These are phyloP conservation scores for Nymphalis c-album DNA, from an alignment of 2,888 invertebrate species.

Conservation along the genomic window DNA sequence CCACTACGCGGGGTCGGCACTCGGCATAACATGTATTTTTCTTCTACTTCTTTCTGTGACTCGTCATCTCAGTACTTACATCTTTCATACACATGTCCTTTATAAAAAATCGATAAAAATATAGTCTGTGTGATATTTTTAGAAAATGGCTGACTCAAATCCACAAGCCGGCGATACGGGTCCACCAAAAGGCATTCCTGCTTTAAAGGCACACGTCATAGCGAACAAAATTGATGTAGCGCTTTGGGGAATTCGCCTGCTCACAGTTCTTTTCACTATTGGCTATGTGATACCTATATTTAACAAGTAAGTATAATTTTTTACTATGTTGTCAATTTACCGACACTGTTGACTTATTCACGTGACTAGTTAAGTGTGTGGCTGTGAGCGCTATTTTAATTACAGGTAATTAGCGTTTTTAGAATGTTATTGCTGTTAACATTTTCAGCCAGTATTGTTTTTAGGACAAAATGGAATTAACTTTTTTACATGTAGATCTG, in stretches of 20 bases:
- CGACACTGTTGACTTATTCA: no score
- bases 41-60: no score
- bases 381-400: neutral
- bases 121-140: slow-evolving; percentile 24
- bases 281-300: slow-evolving; percentile 93
- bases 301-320: slow-evolving; percentile 84
- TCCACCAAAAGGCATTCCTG: slow-evolving; percentile 82
- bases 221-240: slow-evolving; percentile 93
- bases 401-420: neutral
- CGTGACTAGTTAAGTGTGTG: no score
- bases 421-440: no score
- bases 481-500: no score
- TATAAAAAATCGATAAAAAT: no score
- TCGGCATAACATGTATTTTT: no score
- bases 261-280: slow-evolving; percentile 91
- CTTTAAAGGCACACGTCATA: slow-evolving; percentile 86
- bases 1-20: no score
- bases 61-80: no score
- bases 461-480: neutral
- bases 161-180: slow-evolving; percentile 68
- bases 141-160: slow-evolving; percentile 67
- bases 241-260: slow-evolving; percentile 92
- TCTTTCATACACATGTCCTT: no score
- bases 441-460: no score
- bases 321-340: neutral